phyloP scores from a whole-genome alignment of 2,797 vertebrate species.

The Catostomus latipinnis region DNA sequence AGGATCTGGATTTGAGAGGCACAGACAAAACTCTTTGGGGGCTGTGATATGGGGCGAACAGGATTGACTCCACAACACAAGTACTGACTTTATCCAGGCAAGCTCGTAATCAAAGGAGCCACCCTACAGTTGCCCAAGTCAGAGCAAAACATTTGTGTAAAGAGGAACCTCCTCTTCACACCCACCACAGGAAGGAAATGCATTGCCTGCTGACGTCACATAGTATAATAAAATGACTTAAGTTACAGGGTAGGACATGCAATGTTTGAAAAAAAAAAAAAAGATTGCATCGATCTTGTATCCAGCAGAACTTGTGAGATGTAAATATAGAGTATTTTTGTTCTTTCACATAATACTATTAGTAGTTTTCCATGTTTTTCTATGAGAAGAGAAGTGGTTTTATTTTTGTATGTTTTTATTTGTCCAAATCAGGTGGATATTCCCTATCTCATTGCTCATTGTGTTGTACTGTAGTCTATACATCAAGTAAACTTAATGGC shows the following conservation, averaged over 20 bases:
- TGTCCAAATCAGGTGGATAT: slow-evolving; percentile 63
- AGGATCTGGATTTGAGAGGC: slow-evolving; percentile 65
- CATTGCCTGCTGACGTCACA: slow-evolving; percentile 45
- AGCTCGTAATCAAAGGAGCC: slow-evolving; percentile 61
- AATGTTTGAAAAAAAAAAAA: slow-evolving; percentile 19
- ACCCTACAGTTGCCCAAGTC: slow-evolving; percentile 65
- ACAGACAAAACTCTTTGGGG: slow-evolving; percentile 48
- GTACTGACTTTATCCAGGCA: slow-evolving; percentile 63
- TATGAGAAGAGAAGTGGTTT: slow-evolving; percentile 63
- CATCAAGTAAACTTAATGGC: slow-evolving; percentile 61
- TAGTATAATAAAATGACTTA: slow-evolving; percentile 41
- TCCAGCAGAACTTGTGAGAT: slow-evolving; percentile 51
- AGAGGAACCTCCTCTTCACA: slow-evolving; percentile 73
- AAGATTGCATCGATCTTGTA: slow-evolving; percentile 40
- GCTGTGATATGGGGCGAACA: slow-evolving; percentile 60
- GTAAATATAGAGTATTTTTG: slow-evolving; percentile 63
- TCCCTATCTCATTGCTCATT: slow-evolving; percentile 67
- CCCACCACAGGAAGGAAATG: slow-evolving; percentile 49
- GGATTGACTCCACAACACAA: slow-evolving; percentile 56
- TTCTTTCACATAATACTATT: slow-evolving; percentile 60
- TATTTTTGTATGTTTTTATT: slow-evolving; percentile 71
- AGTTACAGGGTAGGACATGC: slow-evolving; percentile 26
- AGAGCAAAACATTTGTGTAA: slow-evolving; percentile 72
- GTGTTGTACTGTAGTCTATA: slow-evolving; percentile 60
- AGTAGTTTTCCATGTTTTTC: slow-evolving; percentile 70